A percentile compares a stretch with the other conserved stretches of the same genome.
Conservation (phyloP, 2,888 invertebrate genomes). For the Allacma fusca region DNA sequence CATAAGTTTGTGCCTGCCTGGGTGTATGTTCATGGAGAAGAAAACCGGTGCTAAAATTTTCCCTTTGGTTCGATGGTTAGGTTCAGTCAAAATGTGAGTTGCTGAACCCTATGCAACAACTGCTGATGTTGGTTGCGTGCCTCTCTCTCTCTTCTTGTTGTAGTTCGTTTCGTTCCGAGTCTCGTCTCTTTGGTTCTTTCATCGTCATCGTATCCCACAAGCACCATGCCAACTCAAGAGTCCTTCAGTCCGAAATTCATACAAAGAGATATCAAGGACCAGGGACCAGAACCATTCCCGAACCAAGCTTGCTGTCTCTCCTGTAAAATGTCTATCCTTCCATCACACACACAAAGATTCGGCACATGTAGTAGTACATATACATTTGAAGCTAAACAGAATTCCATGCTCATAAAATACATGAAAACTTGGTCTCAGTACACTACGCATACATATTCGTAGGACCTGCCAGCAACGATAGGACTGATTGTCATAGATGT, state of each 20-base stretch:
- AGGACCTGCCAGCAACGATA: neutral
- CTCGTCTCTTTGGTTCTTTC: slow-evolving; percentile 38
- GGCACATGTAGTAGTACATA: neutral
- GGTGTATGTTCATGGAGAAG: neutral
- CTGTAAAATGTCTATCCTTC: slow-evolving; percentile 16
- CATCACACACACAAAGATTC: slow-evolving; percentile 2
- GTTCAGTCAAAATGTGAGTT: neutral
- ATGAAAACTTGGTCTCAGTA: neutral
- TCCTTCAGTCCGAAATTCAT: slow-evolving; percentile 61
- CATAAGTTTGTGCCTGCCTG: neutral
- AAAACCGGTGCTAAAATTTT: slow-evolving; percentile 37
- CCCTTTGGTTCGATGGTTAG: slow-evolving; percentile 26
- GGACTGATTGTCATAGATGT: neutral
- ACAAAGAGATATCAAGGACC: slow-evolving; percentile 61
- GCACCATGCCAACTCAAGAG: slow-evolving; percentile 61
- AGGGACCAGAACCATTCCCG: slow-evolving; percentile 47
- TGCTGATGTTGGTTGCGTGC: slow-evolving; percentile 15
- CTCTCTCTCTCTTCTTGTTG: slow-evolving; percentile 8
- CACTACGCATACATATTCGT: no score
- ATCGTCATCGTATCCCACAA: slow-evolving; percentile 49
- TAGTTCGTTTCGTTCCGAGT: slow-evolving; percentile 32
- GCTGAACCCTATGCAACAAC: slow-evolving; percentile 27
- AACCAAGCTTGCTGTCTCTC: slow-evolving; percentile 30
- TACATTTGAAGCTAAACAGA: slow-evolving; percentile 22
- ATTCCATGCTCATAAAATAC: slow-evolving; percentile 7